Conservation (phyloP, 2,797 vertebrate genomes). For the Muscicapa comitata region DNA sequence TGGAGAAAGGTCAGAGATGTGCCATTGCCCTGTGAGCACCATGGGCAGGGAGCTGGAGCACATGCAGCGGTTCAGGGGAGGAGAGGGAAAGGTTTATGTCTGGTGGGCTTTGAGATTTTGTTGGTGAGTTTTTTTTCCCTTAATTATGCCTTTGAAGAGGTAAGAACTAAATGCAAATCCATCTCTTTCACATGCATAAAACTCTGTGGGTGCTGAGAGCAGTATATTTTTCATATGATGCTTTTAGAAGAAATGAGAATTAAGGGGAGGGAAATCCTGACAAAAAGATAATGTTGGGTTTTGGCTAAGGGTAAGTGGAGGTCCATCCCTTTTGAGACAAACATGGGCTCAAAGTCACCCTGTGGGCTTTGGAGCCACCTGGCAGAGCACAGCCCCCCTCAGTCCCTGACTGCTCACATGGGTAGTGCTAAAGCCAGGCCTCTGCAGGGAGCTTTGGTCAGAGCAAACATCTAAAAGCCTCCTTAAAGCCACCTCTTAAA, state of each 20-base stretch:
- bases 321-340: neutral
- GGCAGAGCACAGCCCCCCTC: neutral
- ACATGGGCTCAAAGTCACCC: neutral
- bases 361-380: neutral
- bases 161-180: neutral
- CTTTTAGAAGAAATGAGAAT: neutral
- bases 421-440: neutral
- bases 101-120: neutral
- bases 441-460: neutral
- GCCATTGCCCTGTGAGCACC: rapidly evolving
- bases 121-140: rapidly evolving
- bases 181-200: neutral
- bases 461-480: neutral
- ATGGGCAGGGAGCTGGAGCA: rapidly evolving
- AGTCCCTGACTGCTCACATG: rapidly evolving
- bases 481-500: neutral
- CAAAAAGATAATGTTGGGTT: neutral
- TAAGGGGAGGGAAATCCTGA: rapidly evolving
- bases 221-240: rapidly evolving
- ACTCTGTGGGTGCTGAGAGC: rapidly evolving
- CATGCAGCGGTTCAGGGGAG: rapidly evolving
- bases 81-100: neutral
- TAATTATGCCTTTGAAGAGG: neutral
- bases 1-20: neutral
- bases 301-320: neutral